Evolutionary conservation across 2,797 vertebrate genomes (phyloP).

Genomic region (Danio tinwini): DNA sequence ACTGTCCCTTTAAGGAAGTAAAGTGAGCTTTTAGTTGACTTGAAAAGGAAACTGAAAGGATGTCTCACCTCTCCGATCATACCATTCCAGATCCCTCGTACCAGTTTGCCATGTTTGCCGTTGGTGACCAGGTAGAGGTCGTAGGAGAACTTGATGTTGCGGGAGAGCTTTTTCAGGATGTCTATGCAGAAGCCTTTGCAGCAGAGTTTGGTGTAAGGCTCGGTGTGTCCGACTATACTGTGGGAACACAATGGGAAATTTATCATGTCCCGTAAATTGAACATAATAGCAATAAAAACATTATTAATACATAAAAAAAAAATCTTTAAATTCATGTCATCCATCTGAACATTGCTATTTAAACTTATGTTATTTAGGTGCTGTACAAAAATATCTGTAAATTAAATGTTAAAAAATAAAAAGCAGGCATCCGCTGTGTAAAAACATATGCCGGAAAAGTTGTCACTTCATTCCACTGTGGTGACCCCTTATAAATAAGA

Average conservation of each 20-base stretch:
- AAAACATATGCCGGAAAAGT: too few species aligned
- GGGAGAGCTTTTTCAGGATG: slow-evolving; percentile 89
- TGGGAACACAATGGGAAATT: slow-evolving; percentile 41
- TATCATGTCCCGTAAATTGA: background rate
- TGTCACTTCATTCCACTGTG: too few species aligned
- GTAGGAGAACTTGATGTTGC: slow-evolving; percentile 86
- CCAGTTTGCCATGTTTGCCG: slow-evolving; percentile 87
- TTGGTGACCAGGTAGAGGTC: slow-evolving; percentile 92
- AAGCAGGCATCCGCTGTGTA: too few species aligned
- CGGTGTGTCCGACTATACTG: slow-evolving; percentile 82
- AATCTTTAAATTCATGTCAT: too few species aligned
- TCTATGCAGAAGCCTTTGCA: slow-evolving; percentile 93
- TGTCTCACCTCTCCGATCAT: slow-evolving; percentile 79
- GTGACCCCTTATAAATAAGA: too few species aligned
- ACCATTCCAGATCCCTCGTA: slow-evolving; percentile 88
- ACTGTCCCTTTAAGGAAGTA: too few species aligned
- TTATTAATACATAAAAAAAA: too few species aligned
- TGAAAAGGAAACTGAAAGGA: background rate
- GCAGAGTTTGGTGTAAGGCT: slow-evolving; percentile 88
- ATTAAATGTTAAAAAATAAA: too few species aligned
- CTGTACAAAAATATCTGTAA: too few species aligned
- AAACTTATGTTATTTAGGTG: too few species aligned
- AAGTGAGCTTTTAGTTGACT: background rate
- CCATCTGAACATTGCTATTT: too few species aligned
- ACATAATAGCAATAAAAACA: background rate